Base-by-base conservation (phyloP, 1,140 invertebrate genomes). In the Chrysomallon squamiferum region DNA sequence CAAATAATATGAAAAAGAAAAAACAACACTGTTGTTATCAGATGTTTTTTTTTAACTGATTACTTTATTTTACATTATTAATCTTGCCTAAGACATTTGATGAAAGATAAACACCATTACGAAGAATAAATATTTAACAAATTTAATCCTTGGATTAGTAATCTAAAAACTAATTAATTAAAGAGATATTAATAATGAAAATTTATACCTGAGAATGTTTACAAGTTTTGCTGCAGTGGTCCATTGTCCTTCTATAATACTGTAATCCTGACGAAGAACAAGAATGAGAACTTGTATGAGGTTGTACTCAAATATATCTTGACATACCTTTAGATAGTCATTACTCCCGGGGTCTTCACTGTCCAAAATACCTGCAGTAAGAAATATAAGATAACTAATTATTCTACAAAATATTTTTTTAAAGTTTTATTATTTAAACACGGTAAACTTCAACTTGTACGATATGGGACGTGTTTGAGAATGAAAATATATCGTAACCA, bases 191-290 rank as follows among this genome's bases (percentile, higher is more conserved):
- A n/a, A n/a, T n/a, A n/a, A n/a, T n/a, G n/a, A n/a, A n/a, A n/a
- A n/a, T n/a, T n/a, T n/a, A n/a, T 72, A 82, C 83, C 81, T 79
- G 13, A 83, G 66, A 43, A 82, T 66, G 35, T 66, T 69, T 3
- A 77, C 73, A 11, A 84, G 66, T 25, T 73, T 65, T 33, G 78
- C 68, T n/a, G 81, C 83, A 32, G 77, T 78, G 5, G 67, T 70
- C 83, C 83, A 84, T 47, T 80, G 73, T 47, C 79, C 81, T 59
- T 71, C 69, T 13, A 82, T 63, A 25, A 80, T 71, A 47, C 71
- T 75, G 49, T 74, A 83, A 61, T 84, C 81, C 35, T 83, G 81
- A 47, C 80, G 78, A 5, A 84, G 59, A n/a, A 82, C 75, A 11
- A 83, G 62, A 29, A 81, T 69, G 0, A 82, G 65, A 4, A 80